Percentiles rank a stretch among this genome's conserved stretches.
These are phyloP conservation scores for Drosophila nigromelanica DNA, from an alignment of 1,140 invertebrate genomes.

Conservation along the genomic window DNA sequence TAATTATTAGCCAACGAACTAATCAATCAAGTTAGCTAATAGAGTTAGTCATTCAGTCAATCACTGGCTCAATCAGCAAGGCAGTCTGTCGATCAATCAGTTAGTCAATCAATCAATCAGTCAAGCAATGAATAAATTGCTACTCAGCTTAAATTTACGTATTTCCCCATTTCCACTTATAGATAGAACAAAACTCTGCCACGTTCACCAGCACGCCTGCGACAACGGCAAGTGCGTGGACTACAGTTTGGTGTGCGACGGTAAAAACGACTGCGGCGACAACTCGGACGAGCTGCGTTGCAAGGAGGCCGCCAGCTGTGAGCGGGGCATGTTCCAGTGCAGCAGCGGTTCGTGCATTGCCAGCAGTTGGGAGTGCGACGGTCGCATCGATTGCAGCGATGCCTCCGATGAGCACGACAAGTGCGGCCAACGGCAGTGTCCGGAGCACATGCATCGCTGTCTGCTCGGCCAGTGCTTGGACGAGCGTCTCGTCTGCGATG, in stretches of 20 bases:
- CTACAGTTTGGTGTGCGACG: conserved; percentile 87
- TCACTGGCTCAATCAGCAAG: too few species aligned
- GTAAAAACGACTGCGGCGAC: conserved; percentile 87
- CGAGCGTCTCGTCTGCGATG: conserved; percentile 84
- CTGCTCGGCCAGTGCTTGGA: conserved; percentile 85
- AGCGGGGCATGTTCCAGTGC: conserved; percentile 84
- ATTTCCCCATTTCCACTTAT: neutral
- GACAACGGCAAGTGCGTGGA: conserved; percentile 91
- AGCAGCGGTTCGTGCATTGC: conserved; percentile 88
- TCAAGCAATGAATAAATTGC: too few species aligned
- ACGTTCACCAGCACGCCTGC: conserved; percentile 90
- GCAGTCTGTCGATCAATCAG: too few species aligned
- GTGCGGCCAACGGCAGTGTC: conserved; percentile 84
- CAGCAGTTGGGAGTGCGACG: conserved; percentile 90
- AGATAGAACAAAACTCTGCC: conserved; percentile 83
- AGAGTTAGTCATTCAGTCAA: too few species aligned
- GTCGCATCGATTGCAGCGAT: conserved; percentile 88
- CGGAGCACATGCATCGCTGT: conserved; percentile 83
- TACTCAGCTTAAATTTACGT: too few species aligned
- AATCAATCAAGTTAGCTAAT: too few species aligned
- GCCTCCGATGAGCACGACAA: conserved; percentile 88
- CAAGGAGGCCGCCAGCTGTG: conserved; percentile 75
- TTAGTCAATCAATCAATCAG: too few species aligned
- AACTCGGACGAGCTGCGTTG: conserved; percentile 88
- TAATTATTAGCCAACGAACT: too few species aligned